Percentiles rank a stretch among this genome's conserved stretches.
phyloP scores from a whole-genome alignment of 2,113 vertebrate species.

The Polypterus bichir region DNA sequence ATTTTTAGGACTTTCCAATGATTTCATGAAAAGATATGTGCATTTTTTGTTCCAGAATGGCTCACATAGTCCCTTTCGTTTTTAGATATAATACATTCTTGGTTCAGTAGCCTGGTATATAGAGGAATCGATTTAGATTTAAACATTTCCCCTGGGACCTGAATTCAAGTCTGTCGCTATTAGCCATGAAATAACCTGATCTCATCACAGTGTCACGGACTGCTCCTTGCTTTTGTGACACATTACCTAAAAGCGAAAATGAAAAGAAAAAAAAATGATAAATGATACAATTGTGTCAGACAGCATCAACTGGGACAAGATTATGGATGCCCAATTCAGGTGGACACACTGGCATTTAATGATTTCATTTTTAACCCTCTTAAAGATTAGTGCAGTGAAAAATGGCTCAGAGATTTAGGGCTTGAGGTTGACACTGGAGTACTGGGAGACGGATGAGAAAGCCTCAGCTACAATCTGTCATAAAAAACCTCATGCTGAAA shows the following conservation, averaged over 20 bases:
- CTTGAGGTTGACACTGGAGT: neutral
- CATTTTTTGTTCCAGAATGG: no score
- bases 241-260: neutral
- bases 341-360: conserved; percentile 9
- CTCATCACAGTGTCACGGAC: neutral
- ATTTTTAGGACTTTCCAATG: no score
- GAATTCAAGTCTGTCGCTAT: no score
- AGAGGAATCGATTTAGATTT: no score
- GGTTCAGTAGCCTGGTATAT: no score
- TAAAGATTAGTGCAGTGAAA: neutral
- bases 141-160: no score
- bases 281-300: conserved; percentile 8
- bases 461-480: conserved; percentile 2
- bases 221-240: neutral
- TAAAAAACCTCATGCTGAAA: conserved; percentile 2
- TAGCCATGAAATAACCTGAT: neutral
- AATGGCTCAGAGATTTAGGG: neutral
- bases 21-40: no score
- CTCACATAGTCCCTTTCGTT: no score
- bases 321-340: conserved; percentile 3
- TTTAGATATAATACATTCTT: no score
- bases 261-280: neutral
- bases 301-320: conserved; percentile 2
- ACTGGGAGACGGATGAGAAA: conserved; percentile 5
- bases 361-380: conserved; percentile 8